Evolutionary conservation across 2,797 vertebrate genomes (phyloP).

Genomic region (Clarias laeviceps): DNA sequence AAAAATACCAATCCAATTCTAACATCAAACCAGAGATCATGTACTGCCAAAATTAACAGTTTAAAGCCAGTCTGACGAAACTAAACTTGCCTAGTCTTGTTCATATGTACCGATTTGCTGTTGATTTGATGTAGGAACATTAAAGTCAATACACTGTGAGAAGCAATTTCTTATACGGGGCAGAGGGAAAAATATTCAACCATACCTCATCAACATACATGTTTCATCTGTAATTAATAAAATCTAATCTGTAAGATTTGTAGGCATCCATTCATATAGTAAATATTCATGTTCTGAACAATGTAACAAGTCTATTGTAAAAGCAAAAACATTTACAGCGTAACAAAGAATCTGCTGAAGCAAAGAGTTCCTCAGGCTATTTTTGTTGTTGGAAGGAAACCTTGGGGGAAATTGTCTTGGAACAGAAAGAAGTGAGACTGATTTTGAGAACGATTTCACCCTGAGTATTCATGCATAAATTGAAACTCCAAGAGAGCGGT

Average conservation of each 20-base stretch:
- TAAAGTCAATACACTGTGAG: not conserved
- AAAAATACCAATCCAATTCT: not conserved
- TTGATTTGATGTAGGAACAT: not conserved
- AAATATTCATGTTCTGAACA: not conserved
- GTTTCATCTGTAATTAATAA: not conserved
- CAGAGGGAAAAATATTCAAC: not conserved
- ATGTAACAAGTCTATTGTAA: not conserved
- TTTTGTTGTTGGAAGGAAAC: slow-evolving; percentile 30
- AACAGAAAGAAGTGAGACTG: slow-evolving; percentile 1
- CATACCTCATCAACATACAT: not conserved
- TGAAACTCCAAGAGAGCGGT: not conserved
- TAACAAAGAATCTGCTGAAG: slow-evolving; percentile 7
- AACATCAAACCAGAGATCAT: not conserved
- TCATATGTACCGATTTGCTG: not conserved
- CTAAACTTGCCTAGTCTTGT: not conserved
- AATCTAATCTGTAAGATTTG: not conserved
- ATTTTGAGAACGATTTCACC: not conserved
- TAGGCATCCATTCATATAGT: not conserved
- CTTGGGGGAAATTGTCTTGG: slow-evolving; percentile 30
- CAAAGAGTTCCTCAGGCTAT: not conserved
- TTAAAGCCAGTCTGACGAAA: not conserved
- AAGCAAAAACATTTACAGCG: not conserved
- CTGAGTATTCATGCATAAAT: not conserved
- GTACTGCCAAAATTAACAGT: not conserved
- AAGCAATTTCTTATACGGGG: not conserved